Evolutionary conservation across 1,140 invertebrate species (phyloP), one percentile per base, ranked within the genome.

Genomic region (Trachymyrmex cornetzi): DNA sequence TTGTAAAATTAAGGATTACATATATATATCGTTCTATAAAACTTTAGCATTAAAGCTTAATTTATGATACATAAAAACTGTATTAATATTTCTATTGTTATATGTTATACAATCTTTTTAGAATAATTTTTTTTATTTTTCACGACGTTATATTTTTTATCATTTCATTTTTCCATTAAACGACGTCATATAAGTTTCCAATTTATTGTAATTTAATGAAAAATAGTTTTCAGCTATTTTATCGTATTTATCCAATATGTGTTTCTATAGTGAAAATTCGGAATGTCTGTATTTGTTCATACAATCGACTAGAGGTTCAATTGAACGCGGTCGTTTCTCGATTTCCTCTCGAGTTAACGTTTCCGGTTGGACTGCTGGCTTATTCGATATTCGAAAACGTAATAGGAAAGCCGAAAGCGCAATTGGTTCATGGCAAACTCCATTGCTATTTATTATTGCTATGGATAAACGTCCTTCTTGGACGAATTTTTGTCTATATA

Each of bases 261-360:
- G 24, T 53, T 75, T 30, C 30, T 16, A n/a, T 59, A 75, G 24
- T 14, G 14, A 75, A 14, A 75, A 14, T 63, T n/a, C 55, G 44
- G 38, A 48, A 74, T 82, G 24, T 5, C 24, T 53, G 22, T 27
- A 50, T 82, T 87, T 53, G 63, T 87, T 61, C 34, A 48, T 48
- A 53, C n/a, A 66, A 87, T 79, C 22, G 74, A 64, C 48, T 55
- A 48, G 59, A 48, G 22, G 27, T 57, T 16, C 34, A 53, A 55
- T 48, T 34, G 61, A 38, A 48, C 67, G 79, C 34, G 66, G 27
- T 81, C 19, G 3, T 71, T 87, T 69, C 53, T 87, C 80, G 69
- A 84, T 84, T 84, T 84, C 69, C 80, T 61, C 80, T 84, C 69
- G 55, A 84, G 69, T 84, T 84, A 84, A 75, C 69, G 69, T 74